Base-by-base conservation (phyloP, 2,797 vertebrate species). In the Tapera naevia region DNA sequence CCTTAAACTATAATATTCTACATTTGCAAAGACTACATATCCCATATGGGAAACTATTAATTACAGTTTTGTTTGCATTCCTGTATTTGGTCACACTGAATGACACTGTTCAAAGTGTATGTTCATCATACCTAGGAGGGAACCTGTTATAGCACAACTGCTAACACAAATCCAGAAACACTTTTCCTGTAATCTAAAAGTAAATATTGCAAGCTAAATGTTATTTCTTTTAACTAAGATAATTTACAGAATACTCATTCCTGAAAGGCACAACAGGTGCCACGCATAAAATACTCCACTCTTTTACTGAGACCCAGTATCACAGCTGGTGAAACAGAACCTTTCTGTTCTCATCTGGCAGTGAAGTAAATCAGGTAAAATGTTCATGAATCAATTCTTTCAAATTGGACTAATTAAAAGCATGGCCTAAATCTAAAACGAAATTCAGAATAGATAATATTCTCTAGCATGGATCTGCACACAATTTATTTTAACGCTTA, bases 331-430 rank as follows among this genome's bases (percentile, higher is more conserved):
- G 71, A 92, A 53, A 73, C 43, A 93, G 60, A 92, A 56, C 16
- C 22, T 82, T 92, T 90, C 39, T 76, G 24, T 85, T 81, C 19
- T 41, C 76, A 69, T 83, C 56, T 96, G 72, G 32, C 65, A 86
- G 50, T 48, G 82, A 89, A 89, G 25, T 54, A 93, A 96, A 93
- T 89, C 61, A 91, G 65, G 88, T 86, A 83, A 94, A 93, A 14
- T 80, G 33, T 21, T 92, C 53, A 75, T 83, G 33, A 93, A 91
- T 91, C 53, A 83, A 53, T 92, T 95, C 27, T 91, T 94, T 87
- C 65, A 74, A 86, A 88, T 27, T 74, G 48, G 32, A 92, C 91
- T 91, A 71, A 82, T 78, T 91, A 92, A 67, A 93, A 91, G 24
- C 39, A 66, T 82, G 65, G 22, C 41, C 54, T 78, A 57, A 82